phyloP scores from a whole-genome alignment of 2,888 invertebrate species.

The Andrena fulva region DNA sequence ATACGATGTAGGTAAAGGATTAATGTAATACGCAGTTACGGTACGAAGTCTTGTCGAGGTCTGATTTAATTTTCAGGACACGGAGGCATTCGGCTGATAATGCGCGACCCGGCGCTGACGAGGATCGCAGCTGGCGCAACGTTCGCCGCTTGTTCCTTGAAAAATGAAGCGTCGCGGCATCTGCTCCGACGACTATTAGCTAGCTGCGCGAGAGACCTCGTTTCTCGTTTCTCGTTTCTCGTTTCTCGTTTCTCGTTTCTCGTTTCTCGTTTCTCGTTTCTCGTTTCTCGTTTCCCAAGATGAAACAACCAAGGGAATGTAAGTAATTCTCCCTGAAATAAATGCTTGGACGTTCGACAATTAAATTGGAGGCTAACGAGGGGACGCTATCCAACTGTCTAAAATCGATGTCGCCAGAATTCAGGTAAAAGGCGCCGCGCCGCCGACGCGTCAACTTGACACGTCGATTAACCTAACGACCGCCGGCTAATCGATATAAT shows the following conservation, averaged over 20 bases:
- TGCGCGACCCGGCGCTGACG: constrained; percentile 22
- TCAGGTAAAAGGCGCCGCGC: not conserved
- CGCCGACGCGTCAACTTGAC: not conserved
- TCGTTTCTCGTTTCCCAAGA: not conserved
- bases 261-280: not conserved
- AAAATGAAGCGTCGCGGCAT: not conserved
- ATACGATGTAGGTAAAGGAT: constrained; percentile 52
- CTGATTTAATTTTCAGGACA: constrained; percentile 68
- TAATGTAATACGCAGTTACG: constrained; percentile 43
- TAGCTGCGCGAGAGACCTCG: not conserved
- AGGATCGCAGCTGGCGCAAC: constrained; percentile 18
- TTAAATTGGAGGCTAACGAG: no score
- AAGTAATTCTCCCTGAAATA: not conserved
- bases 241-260: constrained; percentile 1
- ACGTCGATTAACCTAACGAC: constrained; percentile 1
- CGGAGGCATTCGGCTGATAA: constrained; percentile 58
- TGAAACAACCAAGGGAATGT: not conserved
- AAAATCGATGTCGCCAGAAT: not conserved
- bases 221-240: not conserved
- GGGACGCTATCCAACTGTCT: no score
- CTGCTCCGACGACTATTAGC: not conserved
- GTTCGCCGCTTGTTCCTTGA: not conserved
- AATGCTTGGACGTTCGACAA: no score
- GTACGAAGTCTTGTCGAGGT: constrained; percentile 67
- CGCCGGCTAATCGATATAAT: constrained; percentile 20